These are phyloP conservation scores for Drosophila melanocephala DNA, from an alignment of 2,888 invertebrate species.

Conservation along the genomic window DNA sequence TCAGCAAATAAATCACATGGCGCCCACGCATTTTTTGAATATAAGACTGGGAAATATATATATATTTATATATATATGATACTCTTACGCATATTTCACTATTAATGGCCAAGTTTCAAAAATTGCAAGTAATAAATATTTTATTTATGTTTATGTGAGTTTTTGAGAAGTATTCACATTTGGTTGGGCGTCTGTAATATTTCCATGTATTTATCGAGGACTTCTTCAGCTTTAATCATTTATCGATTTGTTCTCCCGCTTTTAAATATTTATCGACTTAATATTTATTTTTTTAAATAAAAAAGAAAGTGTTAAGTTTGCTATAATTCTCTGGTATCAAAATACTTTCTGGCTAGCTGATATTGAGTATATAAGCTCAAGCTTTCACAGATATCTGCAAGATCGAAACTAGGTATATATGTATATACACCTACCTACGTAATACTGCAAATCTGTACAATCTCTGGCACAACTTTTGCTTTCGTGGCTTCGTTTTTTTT, in stretches of 20 bases:
- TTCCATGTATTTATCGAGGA: neutral
- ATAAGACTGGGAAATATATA: constrained; percentile 13
- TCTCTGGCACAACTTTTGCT: constrained; percentile 11
- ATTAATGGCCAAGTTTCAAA: neutral
- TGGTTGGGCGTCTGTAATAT: neutral
- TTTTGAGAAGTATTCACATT: neutral
- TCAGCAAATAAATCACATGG: constrained; percentile 67
- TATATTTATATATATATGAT: neutral
- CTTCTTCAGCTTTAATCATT: neutral
- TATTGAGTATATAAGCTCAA: neutral
- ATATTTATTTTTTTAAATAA: neutral
- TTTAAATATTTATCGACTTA: neutral
- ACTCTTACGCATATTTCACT: neutral
- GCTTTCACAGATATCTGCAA: neutral
- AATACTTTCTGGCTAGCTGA: neutral
- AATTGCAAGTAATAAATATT: neutral
- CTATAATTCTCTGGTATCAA: neutral
- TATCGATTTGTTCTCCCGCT: neutral
- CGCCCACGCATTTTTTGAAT: constrained; percentile 53
- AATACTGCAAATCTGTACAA: neutral
- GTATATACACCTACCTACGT: neutral
- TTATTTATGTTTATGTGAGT: neutral
- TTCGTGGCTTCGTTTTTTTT: neutral
- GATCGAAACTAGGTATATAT: neutral
- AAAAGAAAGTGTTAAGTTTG: neutral